Conservation (phyloP, 2,113 vertebrate genomes). For the Leucopternis melanops region DNA sequence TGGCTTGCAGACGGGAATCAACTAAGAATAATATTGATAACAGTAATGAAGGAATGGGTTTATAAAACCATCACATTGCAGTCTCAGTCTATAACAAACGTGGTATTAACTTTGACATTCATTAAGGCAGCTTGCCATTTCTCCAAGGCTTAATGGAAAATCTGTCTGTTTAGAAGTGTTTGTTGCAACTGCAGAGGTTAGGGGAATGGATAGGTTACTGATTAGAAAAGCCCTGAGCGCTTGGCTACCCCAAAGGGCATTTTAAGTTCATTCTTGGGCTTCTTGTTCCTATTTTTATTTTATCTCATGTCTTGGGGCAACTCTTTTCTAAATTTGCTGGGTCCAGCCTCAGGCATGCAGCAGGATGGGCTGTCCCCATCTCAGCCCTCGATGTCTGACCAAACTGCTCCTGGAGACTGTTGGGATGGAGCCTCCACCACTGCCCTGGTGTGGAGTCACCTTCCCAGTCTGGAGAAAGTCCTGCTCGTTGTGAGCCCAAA, state of each 20-base stretch:
- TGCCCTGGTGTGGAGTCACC: neutral
- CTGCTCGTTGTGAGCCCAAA: neutral
- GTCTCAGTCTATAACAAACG: slow-evolving; percentile 20
- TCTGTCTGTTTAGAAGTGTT: slow-evolving; percentile 30
- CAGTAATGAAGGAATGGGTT: slow-evolving; percentile 35
- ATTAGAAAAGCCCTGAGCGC: neutral
- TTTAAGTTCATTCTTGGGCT: slow-evolving; percentile 20
- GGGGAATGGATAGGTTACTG: neutral
- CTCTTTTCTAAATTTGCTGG: neutral
- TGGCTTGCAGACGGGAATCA: neutral
- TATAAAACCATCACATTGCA: slow-evolving; percentile 48
- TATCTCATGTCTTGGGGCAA: neutral
- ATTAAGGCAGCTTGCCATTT: slow-evolving; percentile 59
- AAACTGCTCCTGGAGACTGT: neutral
- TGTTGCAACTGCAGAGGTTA: neutral
- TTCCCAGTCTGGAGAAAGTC: neutral
- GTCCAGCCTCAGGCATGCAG: neutral
- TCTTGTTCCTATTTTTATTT: neutral
- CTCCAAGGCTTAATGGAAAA: slow-evolving; percentile 45
- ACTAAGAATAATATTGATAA: slow-evolving; percentile 33
- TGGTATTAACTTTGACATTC: slow-evolving; percentile 53
- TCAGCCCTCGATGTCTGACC: neutral
- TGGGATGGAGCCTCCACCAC: neutral
- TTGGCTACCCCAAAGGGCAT: slow-evolving; percentile 10
- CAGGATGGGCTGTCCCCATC: neutral